phyloP scores from a whole-genome alignment of 2,113 vertebrate genomes.

The Barnardius zonarius region DNA sequence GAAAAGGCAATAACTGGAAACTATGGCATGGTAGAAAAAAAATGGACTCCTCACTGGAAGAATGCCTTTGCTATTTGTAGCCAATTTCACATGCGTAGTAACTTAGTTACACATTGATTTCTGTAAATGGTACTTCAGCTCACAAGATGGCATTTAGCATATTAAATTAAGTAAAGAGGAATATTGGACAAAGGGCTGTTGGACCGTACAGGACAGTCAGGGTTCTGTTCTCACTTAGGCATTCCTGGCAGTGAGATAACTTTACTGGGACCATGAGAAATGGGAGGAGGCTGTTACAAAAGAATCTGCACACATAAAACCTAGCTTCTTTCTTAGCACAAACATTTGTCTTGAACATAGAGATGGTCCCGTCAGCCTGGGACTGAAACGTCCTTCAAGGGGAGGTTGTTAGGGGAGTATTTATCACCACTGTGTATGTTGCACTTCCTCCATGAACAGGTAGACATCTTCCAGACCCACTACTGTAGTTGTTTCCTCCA shows the following conservation, averaged over 20 bases:
- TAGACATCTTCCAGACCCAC: background rate
- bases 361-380: background rate
- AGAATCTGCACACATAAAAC: background rate
- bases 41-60: background rate
- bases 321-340: background rate
- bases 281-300: background rate
- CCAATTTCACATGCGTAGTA: background rate
- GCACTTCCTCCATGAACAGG: background rate
- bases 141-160: background rate
- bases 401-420: background rate
- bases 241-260: background rate
- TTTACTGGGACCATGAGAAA: background rate
- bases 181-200: background rate
- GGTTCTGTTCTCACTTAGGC: background rate
- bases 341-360: background rate
- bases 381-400: accelerated
- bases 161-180: background rate
- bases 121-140: background rate
- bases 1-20: background rate
- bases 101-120: background rate
- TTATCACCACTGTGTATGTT: background rate
- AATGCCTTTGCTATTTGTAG: background rate
- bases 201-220: background rate
- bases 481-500: background rate
- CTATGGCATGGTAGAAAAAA: background rate